Evolutionary conservation across 2,797 vertebrate genomes (phyloP).

Genomic region (Dromococcyx pavoninus): DNA sequence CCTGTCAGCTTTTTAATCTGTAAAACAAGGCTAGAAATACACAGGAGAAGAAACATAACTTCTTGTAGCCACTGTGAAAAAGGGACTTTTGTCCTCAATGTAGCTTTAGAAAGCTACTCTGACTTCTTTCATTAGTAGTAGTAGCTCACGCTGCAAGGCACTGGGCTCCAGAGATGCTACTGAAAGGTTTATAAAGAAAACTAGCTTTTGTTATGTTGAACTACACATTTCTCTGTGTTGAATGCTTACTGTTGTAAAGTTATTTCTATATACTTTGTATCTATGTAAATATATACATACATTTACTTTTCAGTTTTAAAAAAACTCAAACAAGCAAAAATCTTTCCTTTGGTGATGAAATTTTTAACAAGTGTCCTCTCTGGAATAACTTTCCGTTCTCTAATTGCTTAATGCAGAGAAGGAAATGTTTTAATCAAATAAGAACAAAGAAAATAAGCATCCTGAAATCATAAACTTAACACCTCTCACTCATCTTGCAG

Average conservation of each 20-base stretch:
- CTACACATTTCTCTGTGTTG: not conserved
- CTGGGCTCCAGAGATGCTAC: not conserved
- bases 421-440: not conserved
- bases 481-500: not conserved
- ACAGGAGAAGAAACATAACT: not conserved
- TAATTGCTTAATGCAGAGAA: not conserved
- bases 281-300: not conserved
- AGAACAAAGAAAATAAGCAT: not conserved
- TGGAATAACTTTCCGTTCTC: not conserved
- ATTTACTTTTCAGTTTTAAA: not conserved
- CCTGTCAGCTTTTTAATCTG: not conserved
- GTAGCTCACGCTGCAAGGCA: not conserved
- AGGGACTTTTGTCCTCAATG: not conserved
- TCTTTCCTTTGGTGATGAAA: accelerated
- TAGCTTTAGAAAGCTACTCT: not conserved
- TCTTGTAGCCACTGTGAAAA: not conserved
- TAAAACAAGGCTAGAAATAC: not conserved
- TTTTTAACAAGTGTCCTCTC: not conserved
- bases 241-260: not conserved
- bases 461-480: not conserved
- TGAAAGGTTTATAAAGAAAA: not conserved
- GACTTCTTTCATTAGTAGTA: not conserved
- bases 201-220: not conserved
- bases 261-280: accelerated
- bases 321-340: too few species aligned